These are phyloP conservation scores for Burhinus oedicnemus DNA, from an alignment of 2,113 vertebrate species.

Conservation along the genomic window DNA sequence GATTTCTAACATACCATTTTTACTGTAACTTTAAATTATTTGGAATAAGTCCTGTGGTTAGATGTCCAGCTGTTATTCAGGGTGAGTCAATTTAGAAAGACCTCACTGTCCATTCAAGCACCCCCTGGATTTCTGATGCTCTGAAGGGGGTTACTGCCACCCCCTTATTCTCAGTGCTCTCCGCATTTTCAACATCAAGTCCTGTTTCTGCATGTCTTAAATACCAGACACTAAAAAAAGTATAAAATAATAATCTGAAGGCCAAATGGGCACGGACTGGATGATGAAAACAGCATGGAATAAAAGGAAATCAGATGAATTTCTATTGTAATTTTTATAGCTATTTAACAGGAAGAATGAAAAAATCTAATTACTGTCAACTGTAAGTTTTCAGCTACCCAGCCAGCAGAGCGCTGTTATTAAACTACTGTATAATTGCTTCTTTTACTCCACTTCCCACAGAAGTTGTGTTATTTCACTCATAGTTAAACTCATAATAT, in stretches of 20 bases:
- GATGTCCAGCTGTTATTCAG: neutral
- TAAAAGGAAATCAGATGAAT: conserved; percentile 19
- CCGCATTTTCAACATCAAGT: neutral
- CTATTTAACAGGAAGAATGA: conserved; percentile 64
- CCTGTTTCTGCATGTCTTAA: neutral
- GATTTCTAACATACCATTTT: neutral
- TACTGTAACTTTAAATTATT: neutral
- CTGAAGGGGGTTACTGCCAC: neutral
- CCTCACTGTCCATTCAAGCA: neutral
- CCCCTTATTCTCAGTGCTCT: neutral
- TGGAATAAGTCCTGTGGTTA: neutral
- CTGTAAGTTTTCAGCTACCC: conserved; percentile 63
- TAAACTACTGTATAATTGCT: conserved; percentile 72
- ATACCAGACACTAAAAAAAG: neutral
- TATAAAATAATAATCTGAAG: neutral
- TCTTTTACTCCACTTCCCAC: conserved; percentile 70
- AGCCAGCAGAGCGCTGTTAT: conserved; percentile 67
- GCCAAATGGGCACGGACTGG: neutral
- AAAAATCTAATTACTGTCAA: conserved; percentile 77
- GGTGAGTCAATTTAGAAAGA: neutral
- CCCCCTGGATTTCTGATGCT: neutral
- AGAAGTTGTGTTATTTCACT: conserved; percentile 76
- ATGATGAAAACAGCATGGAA: conserved; percentile 16
- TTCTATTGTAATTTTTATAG: conserved; percentile 47
- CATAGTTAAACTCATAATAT: conserved; percentile 69